Base-by-base conservation (phyloP, 2,797 vertebrate genomes). In the Clarias platycephalus region DNA sequence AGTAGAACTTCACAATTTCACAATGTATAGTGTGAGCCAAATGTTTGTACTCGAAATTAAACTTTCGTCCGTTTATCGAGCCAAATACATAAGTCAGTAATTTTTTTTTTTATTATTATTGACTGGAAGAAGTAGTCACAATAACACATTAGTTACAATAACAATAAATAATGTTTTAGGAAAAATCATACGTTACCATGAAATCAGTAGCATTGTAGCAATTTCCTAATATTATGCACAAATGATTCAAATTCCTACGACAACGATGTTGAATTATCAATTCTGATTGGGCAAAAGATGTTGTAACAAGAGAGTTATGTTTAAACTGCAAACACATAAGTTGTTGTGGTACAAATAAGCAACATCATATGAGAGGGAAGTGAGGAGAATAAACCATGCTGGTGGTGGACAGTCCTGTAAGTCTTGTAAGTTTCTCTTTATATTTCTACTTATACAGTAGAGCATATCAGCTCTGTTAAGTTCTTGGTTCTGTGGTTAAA, bases 61-160 rank as follows among this genome's bases (percentile, higher is more conserved):
- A 12, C 24, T 74, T 75, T 31, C 28, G n/a, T 22, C 49, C 2
- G 20, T 75, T 75, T 31, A 75, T 55, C n/a, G 55, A 75, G n/a
- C n/a, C 49, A 55, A 75, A 74, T 53, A 53, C 53, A 74, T 74
- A 44, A 72, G n/a, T 72, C 40, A 26, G 24, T 18, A 49, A 64
- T 2, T 40, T 1, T 6, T 12, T 70, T 37, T 68, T 71, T 40
- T 12, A 24, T 10, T 22, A 40, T 40, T 71, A n/a, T 26, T 72
- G 24, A n/a, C 3, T n/a, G 24, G 44, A 40, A 40, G 34, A 0
- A 26, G 8, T 49, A 71, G 22, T 24, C 37, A 71, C 22, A 49
- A 49, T 55, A 74, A 28, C 12, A 72, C 40, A 49, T 22, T 70
- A 40, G 10, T 5, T 8, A 70, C 20, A 70, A 12, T 22, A 40